These are phyloP conservation scores for Hecatera dysodea DNA, from an alignment of 2,888 invertebrate species.

Conservation along the genomic window DNA sequence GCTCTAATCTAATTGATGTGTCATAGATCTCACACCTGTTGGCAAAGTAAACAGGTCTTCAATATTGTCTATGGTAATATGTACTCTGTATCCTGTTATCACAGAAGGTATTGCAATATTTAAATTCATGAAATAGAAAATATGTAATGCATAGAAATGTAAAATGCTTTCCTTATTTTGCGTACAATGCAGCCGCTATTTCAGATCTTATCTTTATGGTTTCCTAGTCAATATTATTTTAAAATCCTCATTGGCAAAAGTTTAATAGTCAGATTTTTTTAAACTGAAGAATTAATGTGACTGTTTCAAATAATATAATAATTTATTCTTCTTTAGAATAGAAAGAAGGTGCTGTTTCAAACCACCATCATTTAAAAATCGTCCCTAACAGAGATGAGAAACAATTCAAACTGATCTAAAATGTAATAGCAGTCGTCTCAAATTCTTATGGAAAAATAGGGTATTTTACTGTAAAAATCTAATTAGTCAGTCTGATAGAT, in stretches of 20 bases:
- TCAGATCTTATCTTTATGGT: background rate
- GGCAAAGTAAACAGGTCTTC: constrained; percentile 17
- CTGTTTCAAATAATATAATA: too few species aligned
- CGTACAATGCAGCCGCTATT: constrained; percentile 1
- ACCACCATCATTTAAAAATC: too few species aligned
- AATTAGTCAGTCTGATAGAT: too few species aligned
- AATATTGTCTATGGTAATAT: constrained; percentile 22
- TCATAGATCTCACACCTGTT: constrained; percentile 25
- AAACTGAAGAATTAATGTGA: too few species aligned
- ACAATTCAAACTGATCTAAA: too few species aligned
- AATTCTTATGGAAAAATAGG: too few species aligned
- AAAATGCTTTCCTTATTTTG: constrained; percentile 2
- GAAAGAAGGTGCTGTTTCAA: too few species aligned
- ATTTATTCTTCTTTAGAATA: too few species aligned
- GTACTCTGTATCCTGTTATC: constrained; percentile 23
- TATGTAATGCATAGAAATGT: constrained; percentile 46
- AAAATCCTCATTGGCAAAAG: background rate
- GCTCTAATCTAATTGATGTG: constrained; percentile 33
- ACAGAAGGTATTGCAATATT: constrained; percentile 10
- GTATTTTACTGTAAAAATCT: too few species aligned
- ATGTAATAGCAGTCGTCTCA: too few species aligned
- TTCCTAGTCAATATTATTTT: background rate
- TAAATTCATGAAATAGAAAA: constrained; percentile 49
- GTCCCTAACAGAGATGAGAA: too few species aligned
- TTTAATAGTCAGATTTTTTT: too few species aligned